These are phyloP conservation scores for Ochotona princeps DNA, from an alignment of 2,113 vertebrate genomes.

Conservation along the genomic window DNA sequence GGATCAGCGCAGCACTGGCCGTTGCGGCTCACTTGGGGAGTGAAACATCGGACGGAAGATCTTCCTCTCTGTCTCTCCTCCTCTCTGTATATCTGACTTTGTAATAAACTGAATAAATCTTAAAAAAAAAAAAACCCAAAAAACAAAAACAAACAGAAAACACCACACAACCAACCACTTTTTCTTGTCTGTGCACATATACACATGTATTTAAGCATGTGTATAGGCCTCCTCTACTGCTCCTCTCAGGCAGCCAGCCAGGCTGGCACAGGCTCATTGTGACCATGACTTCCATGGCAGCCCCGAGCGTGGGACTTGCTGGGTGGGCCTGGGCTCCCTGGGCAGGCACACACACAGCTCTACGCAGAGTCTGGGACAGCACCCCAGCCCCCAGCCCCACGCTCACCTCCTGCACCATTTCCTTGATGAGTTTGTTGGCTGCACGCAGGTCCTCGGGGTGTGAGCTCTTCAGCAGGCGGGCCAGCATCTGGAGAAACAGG, in stretches of 20 bases:
- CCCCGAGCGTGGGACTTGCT: neutral
- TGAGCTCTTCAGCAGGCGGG: slow-evolving; percentile 95
- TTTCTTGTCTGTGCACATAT: neutral
- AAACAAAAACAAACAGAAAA: too few species aligned
- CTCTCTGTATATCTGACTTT: too few species aligned
- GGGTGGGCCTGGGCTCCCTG: rapidly evolving
- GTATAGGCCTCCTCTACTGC: neutral
- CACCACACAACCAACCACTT: too few species aligned
- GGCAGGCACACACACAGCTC: rapidly evolving
- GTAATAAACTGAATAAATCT: too few species aligned
- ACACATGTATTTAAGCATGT: too few species aligned
- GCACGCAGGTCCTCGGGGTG: slow-evolving; percentile 97
- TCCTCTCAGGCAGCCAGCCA: neutral
- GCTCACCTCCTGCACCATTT: slow-evolving; percentile 98
- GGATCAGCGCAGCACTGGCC: too few species aligned
- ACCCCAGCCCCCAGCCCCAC: neutral
- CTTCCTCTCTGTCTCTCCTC: too few species aligned
- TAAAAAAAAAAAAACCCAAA: too few species aligned
- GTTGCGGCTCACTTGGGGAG: too few species aligned
- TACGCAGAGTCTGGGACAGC: neutral
- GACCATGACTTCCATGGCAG: too few species aligned
- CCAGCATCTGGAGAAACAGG: slow-evolving; percentile 90
- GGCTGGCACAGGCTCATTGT: too few species aligned
- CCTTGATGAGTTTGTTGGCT: slow-evolving; percentile 99
- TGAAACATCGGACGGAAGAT: too few species aligned